Base-by-base conservation (phyloP, 2,113 vertebrate genomes). In the Clarias macrocephalus region DNA sequence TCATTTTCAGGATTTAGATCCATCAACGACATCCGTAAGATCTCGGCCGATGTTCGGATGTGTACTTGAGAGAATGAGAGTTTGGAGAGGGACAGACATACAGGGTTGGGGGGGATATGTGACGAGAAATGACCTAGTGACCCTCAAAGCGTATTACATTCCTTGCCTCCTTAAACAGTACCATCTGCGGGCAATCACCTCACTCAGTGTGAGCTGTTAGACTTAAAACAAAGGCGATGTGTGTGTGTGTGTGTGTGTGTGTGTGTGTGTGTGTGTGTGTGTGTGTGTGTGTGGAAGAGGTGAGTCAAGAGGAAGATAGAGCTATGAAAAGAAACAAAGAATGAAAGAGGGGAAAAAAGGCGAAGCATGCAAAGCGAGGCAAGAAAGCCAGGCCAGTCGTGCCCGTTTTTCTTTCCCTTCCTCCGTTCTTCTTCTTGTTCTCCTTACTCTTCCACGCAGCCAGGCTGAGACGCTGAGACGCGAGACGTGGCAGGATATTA, bases 161-260 rank as follows among this genome's bases (percentile, higher is more conserved):
- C 75, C 82, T 79, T 83, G 82, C 63, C 75, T 79, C 62, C 63
- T 84, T 80, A 90, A 89, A 85, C 82, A 80, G 83, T 52, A 81
- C 87, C 91, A 92, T 91, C 80, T 91, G 90, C 87, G 83, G 48
- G 73, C 65, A 85, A 85, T 91, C 59, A 90, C 85, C 48, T 85
- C n/a, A 73, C 52, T 80, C 63, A 70, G 75, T 18, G n/a, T 57
- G 42, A 65, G 56, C 57, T 37, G 52, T 65, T 62, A 88, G 54
- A 68, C 18, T 83, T 73, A 59, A 81, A 48, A 63, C 68, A 87
- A 76, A 80, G 42, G 42, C 16, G n/a, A 70, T 56, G 73, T 16
- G 54, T 30, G 25, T 33, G 25, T 65, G 28, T 62, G 66, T 68
- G 60, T 66, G 30, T 65, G 30, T 4, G 70, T 37, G 54, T 72